Evolutionary conservation across 2,888 invertebrate species (phyloP), one percentile per base, ranked within the genome.

Genomic region (Nowickia ferox): DNA sequence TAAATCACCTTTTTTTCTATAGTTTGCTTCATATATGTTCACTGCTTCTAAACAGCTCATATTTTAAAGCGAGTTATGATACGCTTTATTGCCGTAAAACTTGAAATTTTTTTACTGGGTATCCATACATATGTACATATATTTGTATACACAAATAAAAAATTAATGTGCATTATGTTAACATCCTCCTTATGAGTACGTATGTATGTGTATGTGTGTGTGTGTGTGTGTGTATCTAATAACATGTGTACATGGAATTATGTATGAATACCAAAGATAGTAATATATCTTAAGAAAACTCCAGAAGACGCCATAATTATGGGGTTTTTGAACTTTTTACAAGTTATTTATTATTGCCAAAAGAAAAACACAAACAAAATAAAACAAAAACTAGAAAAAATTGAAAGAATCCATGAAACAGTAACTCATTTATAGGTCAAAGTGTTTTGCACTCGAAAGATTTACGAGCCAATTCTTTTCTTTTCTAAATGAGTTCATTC

Each of bases 391-490:
- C 30, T 30, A 30, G 5, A 30, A 30, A 30, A 30, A 30, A 30
- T 30, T 30, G 6, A 30, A 30, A 30, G 30, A 68, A 53, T 8
- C 13, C 15, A 48, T 55, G 55, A 79, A 77, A 51, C 42, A 63
- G 74, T 76, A 75, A 83, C 79, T 79, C 79, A 74, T 83, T 86
- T 79, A 51, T 83, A 68, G 83, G 83, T 72, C 82, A 83, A 83
- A 79, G 61, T 76, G 61, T 40, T 75, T 51, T 77, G 66, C 66
- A 78, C 83, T 84, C 57, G 19, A 11, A 51, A 53, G 68, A 72
- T 59, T 51, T 46, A 53, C 13, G 53, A 77, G 22, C 57, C 51
- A 77, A 82, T n/a, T 22, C n/a, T 38, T 68, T 68, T 48, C 53
- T 53, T 75, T 22, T 13, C 9, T 44, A 51, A 59, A 72, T 51